Evolutionary conservation across 2,113 vertebrate species (phyloP), one percentile per base, ranked within the genome.

Genomic region (Pandion haliaetus): DNA sequence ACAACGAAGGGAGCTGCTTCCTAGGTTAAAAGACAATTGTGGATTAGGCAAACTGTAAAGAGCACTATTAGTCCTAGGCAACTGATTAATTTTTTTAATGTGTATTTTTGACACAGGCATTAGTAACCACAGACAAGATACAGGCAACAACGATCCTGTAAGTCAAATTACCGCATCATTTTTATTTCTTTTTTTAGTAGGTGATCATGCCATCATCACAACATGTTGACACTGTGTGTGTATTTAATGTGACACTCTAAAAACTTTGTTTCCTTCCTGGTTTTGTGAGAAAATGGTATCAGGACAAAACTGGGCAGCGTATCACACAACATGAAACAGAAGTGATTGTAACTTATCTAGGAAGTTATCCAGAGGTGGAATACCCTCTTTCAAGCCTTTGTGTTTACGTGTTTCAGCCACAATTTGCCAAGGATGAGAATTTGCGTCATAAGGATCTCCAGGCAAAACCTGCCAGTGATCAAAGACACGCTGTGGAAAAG

Each of bases 381-480:
- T 94, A 47, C 88, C 92, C 73, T 98, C 94, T 67, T 97, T 96
- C 55, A 97, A 91, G 74, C 95, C 96, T 94, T 97, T 98, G 40
- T 67, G 32, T 59, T 97, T 97, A 47, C 44, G 24, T 31, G 71
- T 98, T 61, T 97, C 96, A 10, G 90, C 91, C 54, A 97, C 90
- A 29, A 82, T 77, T 86, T 97, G 96, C 58, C 67, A 50, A 19
- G 93, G 96, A 59, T 24, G 63, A 81, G 94, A 94, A 87, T 88
- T 96, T 17, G 50, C 70, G 11, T 97, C 91, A 1, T 83, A 95
- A 52, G 95, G 80, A 65, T 98, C 96, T 40, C 97, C 95, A n/a
- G 93, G 94, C 31, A 98, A 83, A 90, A 98, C 95, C 91, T 98
- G 88, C 94, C 96, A 97, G 29, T 95, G 96, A 88, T 98, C 92